phyloP scores from a whole-genome alignment of 2,888 invertebrate genomes.

The Drosophila austrosaltans region DNA sequence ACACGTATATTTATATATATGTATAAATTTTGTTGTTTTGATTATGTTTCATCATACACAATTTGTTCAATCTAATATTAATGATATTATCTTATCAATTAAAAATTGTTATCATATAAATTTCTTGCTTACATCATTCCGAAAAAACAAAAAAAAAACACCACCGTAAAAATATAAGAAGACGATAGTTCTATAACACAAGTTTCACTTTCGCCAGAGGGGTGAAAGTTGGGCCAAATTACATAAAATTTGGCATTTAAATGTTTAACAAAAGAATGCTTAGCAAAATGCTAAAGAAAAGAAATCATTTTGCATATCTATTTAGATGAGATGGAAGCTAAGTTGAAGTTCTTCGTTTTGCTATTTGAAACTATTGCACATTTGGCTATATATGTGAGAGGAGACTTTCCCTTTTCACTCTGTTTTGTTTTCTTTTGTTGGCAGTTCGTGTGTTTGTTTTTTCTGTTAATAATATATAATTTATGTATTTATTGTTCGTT shows the following conservation, averaged over 20 bases:
- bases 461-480: conserved; percentile 20
- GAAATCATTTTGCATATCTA: conserved; percentile 22
- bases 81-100: conserved; percentile 51
- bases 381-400: conserved; percentile 47
- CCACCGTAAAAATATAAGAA: conserved; percentile 20
- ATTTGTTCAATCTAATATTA: conserved; percentile 52
- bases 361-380: conserved; percentile 62
- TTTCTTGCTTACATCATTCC: conserved; percentile 22
- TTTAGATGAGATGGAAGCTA: conserved; percentile 21
- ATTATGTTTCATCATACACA: conserved; percentile 72
- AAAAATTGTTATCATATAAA: conserved; percentile 50
- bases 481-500: conserved; percentile 67
- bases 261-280: conserved; percentile 24
- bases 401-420: conserved; percentile 65
- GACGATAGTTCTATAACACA: conserved; percentile 57
- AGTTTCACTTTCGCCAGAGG: conserved; percentile 63
- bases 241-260: conserved; percentile 54
- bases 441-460: conserved; percentile 28
- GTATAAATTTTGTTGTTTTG: conserved; percentile 52
- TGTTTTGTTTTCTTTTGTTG: conserved; percentile 49
- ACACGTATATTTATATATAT: conserved; percentile 43
- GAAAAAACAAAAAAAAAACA: conserved; percentile 1
- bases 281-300: neutral
- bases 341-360: conserved; percentile 13
- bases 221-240: conserved; percentile 63